Percentiles rank a stretch among this genome's conserved stretches.
phyloP scores from a whole-genome alignment of 2,888 invertebrate species.

The Drosophila helvetica region DNA sequence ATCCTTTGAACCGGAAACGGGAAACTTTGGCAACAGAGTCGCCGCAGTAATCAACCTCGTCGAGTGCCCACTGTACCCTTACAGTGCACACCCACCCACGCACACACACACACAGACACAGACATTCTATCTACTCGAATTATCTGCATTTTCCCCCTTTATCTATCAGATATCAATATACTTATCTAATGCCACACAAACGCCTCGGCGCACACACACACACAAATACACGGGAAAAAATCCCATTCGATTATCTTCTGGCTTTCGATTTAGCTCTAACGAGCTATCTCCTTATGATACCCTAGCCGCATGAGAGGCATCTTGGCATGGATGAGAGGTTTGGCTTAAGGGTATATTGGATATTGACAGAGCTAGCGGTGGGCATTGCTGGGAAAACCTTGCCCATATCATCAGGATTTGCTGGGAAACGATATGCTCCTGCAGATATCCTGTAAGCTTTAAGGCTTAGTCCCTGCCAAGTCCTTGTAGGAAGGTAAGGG shows the following conservation, averaged over 20 bases:
- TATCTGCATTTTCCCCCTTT: conserved; percentile 29
- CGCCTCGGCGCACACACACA: background rate
- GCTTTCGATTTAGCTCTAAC: conserved; percentile 62
- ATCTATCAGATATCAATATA: conserved; percentile 33
- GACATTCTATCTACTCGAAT: conserved; percentile 22
- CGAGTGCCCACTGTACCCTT: conserved; percentile 11
- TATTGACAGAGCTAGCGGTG: too few species aligned
- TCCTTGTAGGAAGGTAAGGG: too few species aligned
- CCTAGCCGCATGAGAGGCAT: background rate
- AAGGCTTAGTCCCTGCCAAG: background rate
- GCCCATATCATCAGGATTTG: too few species aligned
- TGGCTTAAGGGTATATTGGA: too few species aligned
- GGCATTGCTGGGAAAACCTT: too few species aligned
- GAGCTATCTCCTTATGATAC: conserved; percentile 48
- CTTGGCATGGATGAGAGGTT: background rate
- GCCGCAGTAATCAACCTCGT: conserved; percentile 1
- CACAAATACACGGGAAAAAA: conserved; percentile 13
- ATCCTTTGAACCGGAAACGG: too few species aligned
- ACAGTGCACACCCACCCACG: conserved; percentile 1
- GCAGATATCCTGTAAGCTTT: too few species aligned
- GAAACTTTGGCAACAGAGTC: background rate
- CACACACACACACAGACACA: conserved; percentile 2
- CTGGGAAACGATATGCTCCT: too few species aligned
- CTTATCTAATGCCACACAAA: conserved; percentile 17
- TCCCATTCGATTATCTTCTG: conserved; percentile 63